Conservation (phyloP, 2,888 invertebrate genomes). For the Eristalis pertinax region DNA sequence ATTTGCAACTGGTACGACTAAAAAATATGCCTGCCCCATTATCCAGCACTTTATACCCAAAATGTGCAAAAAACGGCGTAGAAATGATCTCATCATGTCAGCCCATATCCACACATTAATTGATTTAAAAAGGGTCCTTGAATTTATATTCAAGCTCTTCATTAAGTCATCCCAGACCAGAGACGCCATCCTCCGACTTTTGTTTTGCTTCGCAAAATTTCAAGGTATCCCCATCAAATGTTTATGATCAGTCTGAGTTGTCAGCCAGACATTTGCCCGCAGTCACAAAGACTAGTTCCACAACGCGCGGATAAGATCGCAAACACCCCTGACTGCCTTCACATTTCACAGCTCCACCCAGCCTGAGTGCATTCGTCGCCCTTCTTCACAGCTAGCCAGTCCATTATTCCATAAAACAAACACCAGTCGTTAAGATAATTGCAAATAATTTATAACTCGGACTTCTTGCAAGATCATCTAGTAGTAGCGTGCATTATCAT, state of each 20-base stretch:
- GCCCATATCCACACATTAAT: too few relatives aligned
- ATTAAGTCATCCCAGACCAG: not conserved
- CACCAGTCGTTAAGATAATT: constrained; percentile 20
- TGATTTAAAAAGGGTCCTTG: not conserved
- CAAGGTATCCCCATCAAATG: not conserved
- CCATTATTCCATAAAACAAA: constrained; percentile 17
- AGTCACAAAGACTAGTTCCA: not conserved
- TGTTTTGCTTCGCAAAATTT: not conserved
- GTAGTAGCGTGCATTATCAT: constrained; percentile 50
- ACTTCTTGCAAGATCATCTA: constrained; percentile 16
- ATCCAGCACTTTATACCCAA: too few relatives aligned
- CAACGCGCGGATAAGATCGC: not conserved
- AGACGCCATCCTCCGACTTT: not conserved
- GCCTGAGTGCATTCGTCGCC: not conserved
- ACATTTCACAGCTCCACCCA: not conserved
- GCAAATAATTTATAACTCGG: constrained; percentile 10
- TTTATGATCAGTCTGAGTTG: not conserved
- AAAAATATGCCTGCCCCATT: too few relatives aligned
- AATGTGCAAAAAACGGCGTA: too few relatives aligned
- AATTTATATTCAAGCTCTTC: not conserved
- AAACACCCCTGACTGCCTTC: not conserved
- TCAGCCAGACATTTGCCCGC: not conserved
- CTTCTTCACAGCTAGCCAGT: not conserved
- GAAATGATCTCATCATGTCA: too few relatives aligned
- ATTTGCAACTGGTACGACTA: too few relatives aligned